Evolutionary conservation across 2,888 invertebrate species (phyloP), one percentile per base, ranked within the genome.

Genomic region (Steinernema hermaphroditum): DNA sequence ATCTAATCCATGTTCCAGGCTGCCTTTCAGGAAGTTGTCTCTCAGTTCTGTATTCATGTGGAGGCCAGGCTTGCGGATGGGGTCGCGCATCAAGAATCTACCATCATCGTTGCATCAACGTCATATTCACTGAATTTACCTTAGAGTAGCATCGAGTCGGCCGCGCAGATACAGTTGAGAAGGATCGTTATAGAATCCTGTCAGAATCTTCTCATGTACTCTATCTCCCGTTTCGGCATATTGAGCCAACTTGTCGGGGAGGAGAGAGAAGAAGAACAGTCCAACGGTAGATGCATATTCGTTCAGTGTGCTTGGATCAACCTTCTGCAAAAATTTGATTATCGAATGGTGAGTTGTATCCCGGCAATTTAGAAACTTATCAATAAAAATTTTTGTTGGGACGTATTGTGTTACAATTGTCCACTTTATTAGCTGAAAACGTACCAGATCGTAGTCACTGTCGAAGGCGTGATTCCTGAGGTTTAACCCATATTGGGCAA

Each of bases 271-370:
- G 77, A 87, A 86, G 78, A 87, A 84, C 54, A 81, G 79, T 0
- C 86, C 86, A 6, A 79, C 84, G 2, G 81, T 78, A 0, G 86
- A 70, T 0, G 94, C 92, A 88, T 94, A 95, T 85, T 91, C 91
- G 88, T 94, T 94, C 16, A 93, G 92, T 71, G 93, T 90, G 9
- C 91, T 90, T 0, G 93, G 91, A 86, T 94, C 91, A 0, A 92
- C 89, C 0, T 87, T 79, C 84, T 84, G 73, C 75, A 80, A 68
- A 4, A 34, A 22, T n/a, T n/a, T n/a, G n/a, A n/a, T n/a, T n/a
- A n/a, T n/a, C n/a, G n/a, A n/a, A n/a, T n/a, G n/a, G n/a, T n/a
- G n/a, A n/a, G n/a, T n/a, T n/a, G n/a, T n/a, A n/a, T n/a, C n/a
- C n/a, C n/a, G n/a, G n/a, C n/a, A n/a, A n/a, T n/a, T n/a, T n/a